Evolutionary conservation across 2,888 invertebrate species (phyloP).

Genomic region (Drosophila emarginata): DNA sequence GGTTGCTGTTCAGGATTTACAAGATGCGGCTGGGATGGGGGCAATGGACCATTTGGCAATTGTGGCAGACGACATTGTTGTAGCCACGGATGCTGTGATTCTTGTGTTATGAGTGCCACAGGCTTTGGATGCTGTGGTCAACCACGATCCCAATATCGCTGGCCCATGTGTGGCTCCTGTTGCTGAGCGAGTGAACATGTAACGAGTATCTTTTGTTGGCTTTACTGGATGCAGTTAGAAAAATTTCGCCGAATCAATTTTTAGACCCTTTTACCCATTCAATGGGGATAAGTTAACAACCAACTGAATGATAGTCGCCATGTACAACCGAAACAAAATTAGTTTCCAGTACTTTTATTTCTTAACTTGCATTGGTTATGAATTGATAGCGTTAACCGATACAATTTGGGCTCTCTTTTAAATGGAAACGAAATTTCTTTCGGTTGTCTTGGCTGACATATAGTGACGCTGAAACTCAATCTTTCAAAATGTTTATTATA

Average conservation of each 20-base stretch:
- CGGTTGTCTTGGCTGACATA: background rate
- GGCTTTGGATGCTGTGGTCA: background rate
- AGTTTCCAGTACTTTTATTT: constrained; percentile 13
- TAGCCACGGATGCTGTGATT: background rate
- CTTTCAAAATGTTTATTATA: too few relatives aligned
- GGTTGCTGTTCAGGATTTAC: constrained; percentile 33
- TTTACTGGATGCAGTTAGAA: constrained; percentile 28
- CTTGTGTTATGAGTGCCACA: background rate
- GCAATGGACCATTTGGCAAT: constrained; percentile 31
- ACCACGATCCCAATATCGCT: background rate
- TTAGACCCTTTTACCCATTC: background rate
- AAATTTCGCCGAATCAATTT: too few relatives aligned
- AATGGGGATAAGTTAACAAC: background rate
- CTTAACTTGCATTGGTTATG: constrained; percentile 6
- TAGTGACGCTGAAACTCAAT: too few relatives aligned
- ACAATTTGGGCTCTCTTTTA: background rate
- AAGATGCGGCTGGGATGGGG: constrained; percentile 36
- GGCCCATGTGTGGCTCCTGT: background rate
- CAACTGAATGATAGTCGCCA: too few relatives aligned
- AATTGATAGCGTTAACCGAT: too few relatives aligned
- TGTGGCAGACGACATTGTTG: background rate
- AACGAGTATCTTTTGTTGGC: background rate
- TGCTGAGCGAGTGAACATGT: constrained; percentile 1
- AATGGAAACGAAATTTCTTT: background rate
- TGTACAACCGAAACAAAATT: background rate